Percentiles rank a stretch among this genome's conserved stretches.
Evolutionary conservation across 1,140 invertebrate species (phyloP).

Genomic region (Philotrypesis tridentata): DNA sequence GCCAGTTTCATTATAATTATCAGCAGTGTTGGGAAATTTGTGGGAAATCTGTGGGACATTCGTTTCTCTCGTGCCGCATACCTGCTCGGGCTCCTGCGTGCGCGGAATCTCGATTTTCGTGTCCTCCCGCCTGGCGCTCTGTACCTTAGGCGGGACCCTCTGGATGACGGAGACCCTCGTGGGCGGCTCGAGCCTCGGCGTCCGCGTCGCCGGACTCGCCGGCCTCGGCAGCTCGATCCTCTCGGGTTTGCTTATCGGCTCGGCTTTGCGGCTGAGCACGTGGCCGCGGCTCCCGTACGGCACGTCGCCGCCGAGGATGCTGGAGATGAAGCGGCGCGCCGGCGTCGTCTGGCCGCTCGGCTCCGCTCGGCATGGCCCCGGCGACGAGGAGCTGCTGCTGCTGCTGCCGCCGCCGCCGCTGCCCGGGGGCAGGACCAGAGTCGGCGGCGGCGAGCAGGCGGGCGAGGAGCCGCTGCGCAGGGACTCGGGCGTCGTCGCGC

Average conservation of each 20-base stretch:
- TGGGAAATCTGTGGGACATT: no score
- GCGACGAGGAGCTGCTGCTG: slow-evolving; percentile 10
- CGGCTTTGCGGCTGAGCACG: slow-evolving; percentile 80
- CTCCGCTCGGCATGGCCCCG: slow-evolving; percentile 34
- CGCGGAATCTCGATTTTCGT: slow-evolving; percentile 66
- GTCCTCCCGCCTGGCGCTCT: slow-evolving; percentile 64
- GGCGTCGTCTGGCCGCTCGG: slow-evolving; percentile 59
- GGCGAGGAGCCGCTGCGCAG: slow-evolving; percentile 64
- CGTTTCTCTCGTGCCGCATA: no score
- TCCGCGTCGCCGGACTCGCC: slow-evolving; percentile 75
- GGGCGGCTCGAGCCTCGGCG: slow-evolving; percentile 68
- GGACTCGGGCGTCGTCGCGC: slow-evolving; percentile 69
- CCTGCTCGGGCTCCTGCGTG: slow-evolving; percentile 73
- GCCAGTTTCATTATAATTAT: no score
- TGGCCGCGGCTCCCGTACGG: slow-evolving; percentile 83
- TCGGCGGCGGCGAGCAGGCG: slow-evolving; percentile 62
- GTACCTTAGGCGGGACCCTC: slow-evolving; percentile 81
- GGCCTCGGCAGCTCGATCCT: slow-evolving; percentile 73
- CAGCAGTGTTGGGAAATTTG: no score
- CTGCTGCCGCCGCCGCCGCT: no score
- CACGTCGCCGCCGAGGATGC: slow-evolving; percentile 83
- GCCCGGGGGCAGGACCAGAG: slow-evolving; percentile 55
- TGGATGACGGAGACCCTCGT: slow-evolving; percentile 86
- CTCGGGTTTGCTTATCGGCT: slow-evolving; percentile 68
- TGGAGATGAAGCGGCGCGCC: slow-evolving; percentile 83